Conservation (phyloP, 2,113 vertebrate genomes). For the Macquaria australasica region DNA sequence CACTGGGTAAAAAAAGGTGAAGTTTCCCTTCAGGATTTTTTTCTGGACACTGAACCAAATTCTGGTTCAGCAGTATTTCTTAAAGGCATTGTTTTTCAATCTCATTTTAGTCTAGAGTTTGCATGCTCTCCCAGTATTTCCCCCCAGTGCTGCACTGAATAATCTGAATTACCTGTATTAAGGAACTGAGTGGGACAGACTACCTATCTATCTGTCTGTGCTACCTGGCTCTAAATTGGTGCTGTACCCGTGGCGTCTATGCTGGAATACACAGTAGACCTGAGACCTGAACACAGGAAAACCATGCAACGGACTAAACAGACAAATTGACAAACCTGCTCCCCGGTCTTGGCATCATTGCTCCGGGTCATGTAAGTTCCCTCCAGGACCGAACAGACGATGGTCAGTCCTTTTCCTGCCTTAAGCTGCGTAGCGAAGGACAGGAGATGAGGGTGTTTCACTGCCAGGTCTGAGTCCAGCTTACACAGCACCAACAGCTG, state of each 20-base stretch:
- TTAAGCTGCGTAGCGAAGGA: constrained; percentile 94
- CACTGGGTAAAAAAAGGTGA: too few relatives aligned
- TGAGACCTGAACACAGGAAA: neutral
- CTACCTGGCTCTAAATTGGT: neutral
- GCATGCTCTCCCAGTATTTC: too few relatives aligned
- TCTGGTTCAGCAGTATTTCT: too few relatives aligned
- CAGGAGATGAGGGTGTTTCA: constrained; percentile 93
- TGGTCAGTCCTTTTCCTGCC: constrained; percentile 96
- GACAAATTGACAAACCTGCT: constrained; percentile 84
- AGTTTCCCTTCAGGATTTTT: too few relatives aligned
- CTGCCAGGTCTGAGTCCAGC: constrained; percentile 86
- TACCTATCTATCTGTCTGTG: neutral
- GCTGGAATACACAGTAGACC: neutral
- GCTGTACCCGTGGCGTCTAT: neutral
- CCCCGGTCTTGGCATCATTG: constrained; percentile 86
- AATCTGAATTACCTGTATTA: too few relatives aligned
- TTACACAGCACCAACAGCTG: constrained; percentile 94
- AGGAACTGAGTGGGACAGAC: neutral
- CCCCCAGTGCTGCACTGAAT: too few relatives aligned
- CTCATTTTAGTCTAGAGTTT: too few relatives aligned
- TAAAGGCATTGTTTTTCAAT: too few relatives aligned
- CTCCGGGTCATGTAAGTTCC: constrained; percentile 92
- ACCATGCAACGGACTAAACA: neutral
- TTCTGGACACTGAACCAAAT: too few relatives aligned
- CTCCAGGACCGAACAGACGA: constrained; percentile 92